Conservation (phyloP, 2,888 invertebrate genomes). For the Pyrochroa serraticornis region DNA sequence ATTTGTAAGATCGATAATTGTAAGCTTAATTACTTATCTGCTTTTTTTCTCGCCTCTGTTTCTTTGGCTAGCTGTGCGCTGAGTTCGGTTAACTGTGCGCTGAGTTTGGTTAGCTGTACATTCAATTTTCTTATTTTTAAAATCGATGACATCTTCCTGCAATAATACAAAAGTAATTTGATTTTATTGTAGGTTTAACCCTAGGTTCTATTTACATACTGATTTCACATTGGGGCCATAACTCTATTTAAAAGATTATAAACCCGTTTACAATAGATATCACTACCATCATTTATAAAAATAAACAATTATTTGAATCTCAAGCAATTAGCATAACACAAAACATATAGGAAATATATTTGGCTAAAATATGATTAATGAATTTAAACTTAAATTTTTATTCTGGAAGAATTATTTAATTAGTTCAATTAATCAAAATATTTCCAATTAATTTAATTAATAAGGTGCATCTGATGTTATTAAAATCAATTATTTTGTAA, state of each 20-base stretch:
- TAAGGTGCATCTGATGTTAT: slow-evolving; percentile 19
- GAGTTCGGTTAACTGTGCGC: neutral
- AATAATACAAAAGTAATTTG: too few relatives aligned
- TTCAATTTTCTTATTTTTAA: too few relatives aligned
- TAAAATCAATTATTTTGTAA: slow-evolving; percentile 20
- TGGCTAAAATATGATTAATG: slow-evolving; percentile 14
- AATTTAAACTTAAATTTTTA: slow-evolving; percentile 20
- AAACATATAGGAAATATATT: slow-evolving; percentile 16
- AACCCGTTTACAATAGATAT: slow-evolving; percentile 20
- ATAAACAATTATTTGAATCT: slow-evolving; percentile 17
- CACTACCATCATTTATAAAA: slow-evolving; percentile 14
- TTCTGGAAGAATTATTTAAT: slow-evolving; percentile 16
- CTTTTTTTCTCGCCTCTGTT: neutral
- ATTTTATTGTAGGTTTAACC: too few relatives aligned
- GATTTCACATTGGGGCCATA: too few relatives aligned
- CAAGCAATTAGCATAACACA: slow-evolving; percentile 17
- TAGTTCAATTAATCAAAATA: slow-evolving; percentile 19
- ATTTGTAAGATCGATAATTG: neutral
- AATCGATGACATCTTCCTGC: too few relatives aligned
- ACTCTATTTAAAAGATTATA: slow-evolving; percentile 20
- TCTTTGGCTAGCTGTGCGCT: too few relatives aligned
- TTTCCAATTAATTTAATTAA: slow-evolving; percentile 15
- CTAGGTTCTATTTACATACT: slow-evolving; percentile 2
- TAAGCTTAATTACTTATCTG: neutral
- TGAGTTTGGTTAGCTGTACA: too few relatives aligned